Evolutionary conservation across 2,888 invertebrate species (phyloP), one percentile per base, ranked within the genome.

Genomic region (Spilosoma lubricipeda): DNA sequence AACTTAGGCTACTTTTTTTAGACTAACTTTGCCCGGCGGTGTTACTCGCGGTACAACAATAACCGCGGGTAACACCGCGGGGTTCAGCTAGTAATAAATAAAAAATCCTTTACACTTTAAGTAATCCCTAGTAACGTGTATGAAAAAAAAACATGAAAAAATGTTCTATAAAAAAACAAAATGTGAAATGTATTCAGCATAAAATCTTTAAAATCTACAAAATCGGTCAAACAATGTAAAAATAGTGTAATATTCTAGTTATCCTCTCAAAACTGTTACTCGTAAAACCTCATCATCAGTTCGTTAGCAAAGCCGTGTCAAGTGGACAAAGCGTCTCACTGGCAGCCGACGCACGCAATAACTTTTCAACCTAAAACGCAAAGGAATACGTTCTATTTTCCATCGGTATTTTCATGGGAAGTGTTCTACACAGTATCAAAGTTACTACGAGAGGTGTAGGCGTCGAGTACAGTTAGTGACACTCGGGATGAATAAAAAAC

Each of bases 281-380:
- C 80, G 80, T 85, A 85, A 87, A 89, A 86, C 82, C 83, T 87
- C 89, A 89, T 91, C 90, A 90, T 90, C 90, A 85, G 85, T 87
- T 92, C 89, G 89, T 90, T 90, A 91, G 88, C 87, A 82, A 83
- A 88, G 88, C 85, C 90, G 88, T 88, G 91, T 91, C 90, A 90
- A 91, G 91, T 90, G 87, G 81, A 76, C 82, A 77, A 80, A 75
- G 79, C 82, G 80, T 80, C 76, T 81, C 82, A 80, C 81, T 78
- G 81, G 75, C 78, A 78, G 77, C 77, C 72, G 42, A 13, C 42
- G 66, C 74, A 63, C 30, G 36, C n/a, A 79, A 80, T n/a, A n/a
- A 74, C 8, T 86, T 67, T 80, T 79, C 80, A 74, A 80, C 82
- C 78, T 80, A 80, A 73, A 52, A 8, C 0, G 36, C 8, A 0